Conservation (phyloP, 2,797 vertebrate species). For the Phalloptychus januarius region DNA sequence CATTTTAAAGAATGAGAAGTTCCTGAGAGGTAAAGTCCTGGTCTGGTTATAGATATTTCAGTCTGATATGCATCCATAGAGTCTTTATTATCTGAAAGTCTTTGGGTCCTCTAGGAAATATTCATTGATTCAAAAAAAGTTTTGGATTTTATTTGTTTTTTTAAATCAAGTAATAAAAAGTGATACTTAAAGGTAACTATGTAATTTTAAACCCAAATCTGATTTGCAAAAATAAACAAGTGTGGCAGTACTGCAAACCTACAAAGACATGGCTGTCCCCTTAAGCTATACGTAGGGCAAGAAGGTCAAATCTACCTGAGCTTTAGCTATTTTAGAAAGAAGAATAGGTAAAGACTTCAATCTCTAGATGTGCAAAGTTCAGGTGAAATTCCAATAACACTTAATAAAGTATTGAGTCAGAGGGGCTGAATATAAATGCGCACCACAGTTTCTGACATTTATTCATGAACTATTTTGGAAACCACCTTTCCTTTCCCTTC, state of each 20-base stretch:
- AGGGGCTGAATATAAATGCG: not conserved
- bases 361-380: not conserved
- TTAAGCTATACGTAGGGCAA: not conserved
- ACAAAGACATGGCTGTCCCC: not conserved
- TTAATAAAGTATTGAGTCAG: not conserved
- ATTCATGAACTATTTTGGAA: not conserved
- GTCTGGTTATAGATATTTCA: not conserved
- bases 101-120: not conserved
- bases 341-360: not conserved
- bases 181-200: not conserved
- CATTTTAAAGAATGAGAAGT: constrained; percentile 13
- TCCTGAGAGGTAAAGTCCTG: constrained; percentile 4
- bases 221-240: not conserved
- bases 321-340: not conserved
- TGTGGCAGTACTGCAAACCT: not conserved
- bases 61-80: not conserved
- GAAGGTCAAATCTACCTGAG: not conserved
- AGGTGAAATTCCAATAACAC: not conserved
- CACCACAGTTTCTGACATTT: not conserved
- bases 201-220: not conserved
- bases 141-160: not conserved
- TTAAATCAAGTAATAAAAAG: not conserved
- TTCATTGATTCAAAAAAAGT: not conserved
- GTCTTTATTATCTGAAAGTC: not conserved
- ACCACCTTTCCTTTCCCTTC: not conserved